A percentile compares a stretch with the other conserved stretches of the same genome.
Conservation (phyloP, 2,797 vertebrate species). For the Percopsis omiscomaycus region DNA sequence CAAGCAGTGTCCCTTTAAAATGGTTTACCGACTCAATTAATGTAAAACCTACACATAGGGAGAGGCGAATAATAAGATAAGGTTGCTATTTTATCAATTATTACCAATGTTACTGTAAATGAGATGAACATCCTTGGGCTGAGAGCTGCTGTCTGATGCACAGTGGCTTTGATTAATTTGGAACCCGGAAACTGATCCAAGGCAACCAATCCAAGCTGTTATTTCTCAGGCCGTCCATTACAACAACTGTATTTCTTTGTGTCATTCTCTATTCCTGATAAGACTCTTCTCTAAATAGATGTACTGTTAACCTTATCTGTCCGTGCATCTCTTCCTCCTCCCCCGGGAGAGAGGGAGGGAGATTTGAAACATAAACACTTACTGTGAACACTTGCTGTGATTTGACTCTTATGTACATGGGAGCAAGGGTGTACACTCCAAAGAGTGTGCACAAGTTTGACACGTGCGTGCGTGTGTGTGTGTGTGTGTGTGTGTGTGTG, state of each 20-base stretch:
- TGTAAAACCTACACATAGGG: not conserved
- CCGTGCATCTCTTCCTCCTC: not conserved
- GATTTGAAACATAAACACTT: slow-evolving; percentile 34
- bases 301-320: not conserved
- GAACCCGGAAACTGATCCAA: not conserved
- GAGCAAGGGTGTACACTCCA: slow-evolving; percentile 13
- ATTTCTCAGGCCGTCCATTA: not conserved
- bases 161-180: not conserved
- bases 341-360: slow-evolving; percentile 12
- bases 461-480: too few species aligned
- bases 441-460: not conserved
- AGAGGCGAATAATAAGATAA: not conserved
- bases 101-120: not conserved
- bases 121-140: not conserved
- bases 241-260: not conserved
- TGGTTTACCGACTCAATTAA: too few species aligned
- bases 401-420: slow-evolving; percentile 20
- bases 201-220: not conserved
- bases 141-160: slow-evolving; percentile 1
- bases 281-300: not conserved
- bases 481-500: too few species aligned
- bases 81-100: slow-evolving; percentile 5
- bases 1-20: too few species aligned
- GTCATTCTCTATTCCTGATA: not conserved
- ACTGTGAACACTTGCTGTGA: slow-evolving; percentile 15